These are phyloP conservation scores for Lepus townsendii DNA, from an alignment of 2,797 vertebrate genomes.

Conservation along the genomic window DNA sequence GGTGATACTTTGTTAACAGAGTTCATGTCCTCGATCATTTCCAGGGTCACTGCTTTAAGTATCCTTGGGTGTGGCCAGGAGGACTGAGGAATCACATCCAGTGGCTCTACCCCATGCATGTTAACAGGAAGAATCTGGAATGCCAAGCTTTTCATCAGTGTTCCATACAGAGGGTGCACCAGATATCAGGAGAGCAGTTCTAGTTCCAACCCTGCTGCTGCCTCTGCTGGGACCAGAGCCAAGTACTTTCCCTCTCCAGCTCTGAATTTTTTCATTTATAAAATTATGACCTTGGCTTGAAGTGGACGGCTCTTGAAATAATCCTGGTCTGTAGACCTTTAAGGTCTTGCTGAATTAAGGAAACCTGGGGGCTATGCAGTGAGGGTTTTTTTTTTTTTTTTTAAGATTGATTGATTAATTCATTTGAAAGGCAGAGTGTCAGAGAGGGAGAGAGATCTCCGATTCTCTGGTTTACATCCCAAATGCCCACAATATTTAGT, in stretches of 20 bases:
- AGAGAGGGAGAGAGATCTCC: no score
- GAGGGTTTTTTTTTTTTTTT: background rate
- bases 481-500: no score
- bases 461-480: no score
- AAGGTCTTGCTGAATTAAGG: conserved; percentile 13
- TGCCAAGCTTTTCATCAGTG: background rate
- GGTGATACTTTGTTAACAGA: background rate
- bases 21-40: background rate
- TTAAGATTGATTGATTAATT: no score
- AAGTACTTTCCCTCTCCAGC: background rate
- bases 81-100: background rate
- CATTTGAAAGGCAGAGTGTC: no score
- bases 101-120: background rate
- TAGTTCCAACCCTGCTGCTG: background rate
- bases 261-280: background rate
- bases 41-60: background rate
- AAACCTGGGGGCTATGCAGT: background rate
- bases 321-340: background rate
- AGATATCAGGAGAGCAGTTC: background rate
- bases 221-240: background rate
- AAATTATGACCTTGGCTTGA: conserved; percentile 32
- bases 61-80: background rate
- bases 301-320: background rate
- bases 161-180: background rate
- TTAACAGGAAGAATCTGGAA: background rate